phyloP scores from a whole-genome alignment of 2,888 invertebrate genomes.

The Pseudococcus jackbeardsleyi region DNA sequence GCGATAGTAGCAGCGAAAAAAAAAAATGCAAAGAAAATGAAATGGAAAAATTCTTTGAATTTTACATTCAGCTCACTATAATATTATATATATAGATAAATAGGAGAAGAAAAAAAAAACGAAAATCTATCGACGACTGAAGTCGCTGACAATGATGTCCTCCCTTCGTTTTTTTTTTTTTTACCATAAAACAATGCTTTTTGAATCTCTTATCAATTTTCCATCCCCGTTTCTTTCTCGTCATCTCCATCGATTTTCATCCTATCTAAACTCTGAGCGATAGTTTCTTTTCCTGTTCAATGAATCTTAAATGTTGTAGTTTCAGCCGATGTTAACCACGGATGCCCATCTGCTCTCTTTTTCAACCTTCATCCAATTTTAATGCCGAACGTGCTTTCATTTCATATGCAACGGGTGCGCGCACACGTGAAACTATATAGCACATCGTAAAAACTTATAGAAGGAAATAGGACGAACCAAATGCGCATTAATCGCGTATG shows the following conservation, averaged over 20 bases:
- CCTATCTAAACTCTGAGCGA: conserved; percentile 42
- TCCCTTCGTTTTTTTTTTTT: conserved; percentile 16
- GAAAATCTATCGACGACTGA: conserved; percentile 29
- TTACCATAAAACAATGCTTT: conserved; percentile 53
- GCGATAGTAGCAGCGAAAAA: background rate
- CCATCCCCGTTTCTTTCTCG: conserved; percentile 51
- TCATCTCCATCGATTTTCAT: conserved; percentile 34
- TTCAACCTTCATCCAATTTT: conserved; percentile 63
- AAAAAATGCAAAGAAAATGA: conserved; percentile 42
- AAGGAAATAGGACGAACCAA: conserved; percentile 60
- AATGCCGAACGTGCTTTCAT: conserved; percentile 63
- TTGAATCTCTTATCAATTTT: conserved; percentile 64
- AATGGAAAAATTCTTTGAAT: conserved; percentile 50
- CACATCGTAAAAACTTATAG: conserved; percentile 56
- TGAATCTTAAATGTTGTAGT: conserved; percentile 62
- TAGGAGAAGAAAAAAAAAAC: background rate
- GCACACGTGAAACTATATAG: conserved; percentile 59
- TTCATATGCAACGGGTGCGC: conserved; percentile 63
- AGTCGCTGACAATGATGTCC: conserved; percentile 49
- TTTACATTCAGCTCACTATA: conserved; percentile 34
- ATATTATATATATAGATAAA: background rate
- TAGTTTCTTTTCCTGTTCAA: conserved; percentile 64
- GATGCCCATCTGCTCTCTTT: conserved; percentile 57
- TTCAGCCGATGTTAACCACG: conserved; percentile 52
- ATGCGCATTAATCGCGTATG: conserved; percentile 61